phyloP scores from a whole-genome alignment of 1,140 invertebrate genomes.

The Geopemphigus sp. region DNA sequence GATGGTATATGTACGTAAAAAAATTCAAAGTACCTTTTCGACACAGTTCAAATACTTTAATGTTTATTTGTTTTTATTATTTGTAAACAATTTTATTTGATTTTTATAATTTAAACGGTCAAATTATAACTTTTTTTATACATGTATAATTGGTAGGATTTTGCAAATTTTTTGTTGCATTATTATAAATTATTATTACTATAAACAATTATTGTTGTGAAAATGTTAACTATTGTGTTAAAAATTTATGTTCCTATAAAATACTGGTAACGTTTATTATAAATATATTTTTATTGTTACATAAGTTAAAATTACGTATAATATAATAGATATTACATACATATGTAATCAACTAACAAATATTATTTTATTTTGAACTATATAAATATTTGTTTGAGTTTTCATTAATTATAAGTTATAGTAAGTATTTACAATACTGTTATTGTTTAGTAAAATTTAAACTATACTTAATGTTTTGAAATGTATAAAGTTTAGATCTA shows the following conservation, averaged over 20 bases:
- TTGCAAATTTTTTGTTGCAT: neutral
- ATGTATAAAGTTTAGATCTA: slow-evolving; percentile 30
- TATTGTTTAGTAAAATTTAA: slow-evolving; percentile 15
- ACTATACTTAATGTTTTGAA: slow-evolving; percentile 17
- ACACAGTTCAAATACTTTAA: slow-evolving; percentile 42
- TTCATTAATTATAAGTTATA: neutral
- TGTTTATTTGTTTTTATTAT: slow-evolving; percentile 1
- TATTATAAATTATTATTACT: slow-evolving; percentile 14
- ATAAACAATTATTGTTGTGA: slow-evolving; percentile 34
- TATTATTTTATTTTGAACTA: slow-evolving; percentile 1
- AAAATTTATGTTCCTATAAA: slow-evolving; percentile 41
- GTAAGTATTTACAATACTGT: slow-evolving; percentile 2
- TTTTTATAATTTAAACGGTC: slow-evolving; percentile 7
- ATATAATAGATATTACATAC: neutral
- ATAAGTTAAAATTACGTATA: neutral
- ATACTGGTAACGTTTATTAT: slow-evolving; percentile 39
- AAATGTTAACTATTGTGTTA: slow-evolving; percentile 41
- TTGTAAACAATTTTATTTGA: slow-evolving; percentile 7
- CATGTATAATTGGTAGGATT: neutral
- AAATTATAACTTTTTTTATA: slow-evolving; percentile 36
- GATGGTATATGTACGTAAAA: slow-evolving; percentile 24
- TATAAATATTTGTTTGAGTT: slow-evolving; percentile 2
- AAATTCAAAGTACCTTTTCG: slow-evolving; percentile 27
- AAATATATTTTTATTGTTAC: slow-evolving; percentile 41
- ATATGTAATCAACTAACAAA: too few species aligned